These are phyloP conservation scores for Hestina assimilis DNA, from an alignment of 1,140 invertebrate species.

Conservation along the genomic window DNA sequence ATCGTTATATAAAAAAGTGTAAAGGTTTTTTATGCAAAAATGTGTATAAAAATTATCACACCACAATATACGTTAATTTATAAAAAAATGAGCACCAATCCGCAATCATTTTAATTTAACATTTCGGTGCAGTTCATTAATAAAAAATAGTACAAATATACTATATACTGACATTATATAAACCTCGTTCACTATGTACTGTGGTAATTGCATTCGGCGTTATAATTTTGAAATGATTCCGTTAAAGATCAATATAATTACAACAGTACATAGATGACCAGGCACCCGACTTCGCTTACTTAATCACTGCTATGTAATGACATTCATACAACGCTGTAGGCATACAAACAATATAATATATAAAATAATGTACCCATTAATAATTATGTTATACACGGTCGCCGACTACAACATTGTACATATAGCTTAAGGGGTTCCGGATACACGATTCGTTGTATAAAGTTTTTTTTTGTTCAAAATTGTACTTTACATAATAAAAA, in stretches of 20 bases:
- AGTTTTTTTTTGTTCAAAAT: background rate
- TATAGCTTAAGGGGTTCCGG: background rate
- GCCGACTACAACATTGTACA: constrained; percentile 1
- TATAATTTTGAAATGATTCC: background rate
- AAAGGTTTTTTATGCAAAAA: background rate
- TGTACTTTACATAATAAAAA: too few species aligned
- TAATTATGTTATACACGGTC: background rate
- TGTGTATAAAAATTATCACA: background rate
- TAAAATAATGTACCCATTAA: background rate
- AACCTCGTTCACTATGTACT: constrained; percentile 28
- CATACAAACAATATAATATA: background rate
- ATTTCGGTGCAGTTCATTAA: constrained; percentile 18
- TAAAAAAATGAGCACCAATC: constrained; percentile 26
- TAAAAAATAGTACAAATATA: constrained; percentile 13
- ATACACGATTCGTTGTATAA: background rate
- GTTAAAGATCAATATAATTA: constrained; percentile 9
- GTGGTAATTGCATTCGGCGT: constrained; percentile 21
- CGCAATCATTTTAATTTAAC: constrained; percentile 13
- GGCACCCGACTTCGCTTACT: constrained; percentile 17
- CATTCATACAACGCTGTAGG: constrained; percentile 9
- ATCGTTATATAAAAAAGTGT: too few species aligned
- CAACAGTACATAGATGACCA: constrained; percentile 28
- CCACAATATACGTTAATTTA: constrained; percentile 19
- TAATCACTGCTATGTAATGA: constrained; percentile 8
- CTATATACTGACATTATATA: constrained; percentile 7